Percentiles rank a stretch among this genome's conserved stretches.
These are phyloP conservation scores for Lonchura striata DNA, from an alignment of 2,113 vertebrate species.

Conservation along the genomic window DNA sequence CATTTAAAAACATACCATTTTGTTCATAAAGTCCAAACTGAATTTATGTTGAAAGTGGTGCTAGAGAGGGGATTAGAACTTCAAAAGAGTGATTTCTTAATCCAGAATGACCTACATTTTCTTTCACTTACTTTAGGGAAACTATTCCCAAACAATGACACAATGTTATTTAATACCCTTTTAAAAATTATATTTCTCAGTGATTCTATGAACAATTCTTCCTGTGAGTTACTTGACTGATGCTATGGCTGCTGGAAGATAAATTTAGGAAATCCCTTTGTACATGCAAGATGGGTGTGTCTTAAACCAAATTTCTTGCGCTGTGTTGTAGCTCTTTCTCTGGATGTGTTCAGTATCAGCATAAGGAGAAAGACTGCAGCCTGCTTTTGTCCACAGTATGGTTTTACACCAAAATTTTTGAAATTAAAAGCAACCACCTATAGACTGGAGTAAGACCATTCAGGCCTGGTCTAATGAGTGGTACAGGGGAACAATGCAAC, in stretches of 20 bases:
- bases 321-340: background rate
- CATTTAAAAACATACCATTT: background rate
- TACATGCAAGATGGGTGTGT: no score
- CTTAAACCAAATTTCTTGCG: background rate
- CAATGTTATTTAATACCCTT: background rate
- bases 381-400: background rate
- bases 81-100: constrained; percentile 2
- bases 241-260: accelerated
- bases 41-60: background rate
- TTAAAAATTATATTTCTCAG: background rate
- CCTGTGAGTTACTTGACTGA: background rate
- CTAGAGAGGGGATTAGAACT: background rate
- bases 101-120: constrained; percentile 15
- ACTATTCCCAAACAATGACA: background rate
- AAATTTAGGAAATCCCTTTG: background rate
- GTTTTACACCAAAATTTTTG: background rate
- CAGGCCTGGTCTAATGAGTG: background rate
- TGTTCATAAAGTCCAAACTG: background rate
- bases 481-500: background rate
- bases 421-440: background rate
- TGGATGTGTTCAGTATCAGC: background rate
- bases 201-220: background rate
- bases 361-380: background rate
- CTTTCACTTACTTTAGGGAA: background rate
- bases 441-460: background rate